These are phyloP conservation scores for Samia ricini DNA, from an alignment of 1,140 invertebrate genomes.

Conservation along the genomic window DNA sequence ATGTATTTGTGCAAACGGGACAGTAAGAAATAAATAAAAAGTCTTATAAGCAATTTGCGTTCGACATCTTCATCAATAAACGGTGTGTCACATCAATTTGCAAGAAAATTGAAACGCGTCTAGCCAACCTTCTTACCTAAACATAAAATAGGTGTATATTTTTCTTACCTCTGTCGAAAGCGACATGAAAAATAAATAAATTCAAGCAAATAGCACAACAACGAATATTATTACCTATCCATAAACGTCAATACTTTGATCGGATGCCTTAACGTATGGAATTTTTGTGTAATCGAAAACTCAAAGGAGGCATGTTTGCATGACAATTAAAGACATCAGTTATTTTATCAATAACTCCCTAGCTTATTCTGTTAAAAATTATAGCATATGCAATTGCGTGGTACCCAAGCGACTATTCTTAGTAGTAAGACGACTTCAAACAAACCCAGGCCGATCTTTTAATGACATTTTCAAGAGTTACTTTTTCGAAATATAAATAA, in stretches of 20 bases:
- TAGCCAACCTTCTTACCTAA: conserved; percentile 6
- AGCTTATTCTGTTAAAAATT: too few species aligned
- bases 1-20: too few species aligned
- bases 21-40: neutral
- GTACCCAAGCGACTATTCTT: too few species aligned
- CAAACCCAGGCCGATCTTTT: too few species aligned
- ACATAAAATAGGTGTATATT: conserved; percentile 11
- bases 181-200: conserved; percentile 43
- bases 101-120: conserved; percentile 26
- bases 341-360: too few species aligned
- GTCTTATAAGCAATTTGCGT: neutral
- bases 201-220: conserved; percentile 37
- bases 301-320: too few species aligned
- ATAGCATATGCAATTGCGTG: too few species aligned
- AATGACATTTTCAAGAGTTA: too few species aligned
- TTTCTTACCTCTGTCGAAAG: conserved; percentile 34
- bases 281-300: too few species aligned
- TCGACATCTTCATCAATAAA: conserved; percentile 12
- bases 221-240: conserved; percentile 25
- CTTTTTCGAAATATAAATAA: too few species aligned
- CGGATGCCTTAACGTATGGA: neutral
- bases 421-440: too few species aligned
- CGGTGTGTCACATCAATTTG: conserved; percentile 20
- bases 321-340: too few species aligned
- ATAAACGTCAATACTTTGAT: neutral